Percentiles rank a stretch among this genome's conserved stretches.
phyloP scores from a whole-genome alignment of 2,797 vertebrate species.

The Dallia pectoralis region DNA sequence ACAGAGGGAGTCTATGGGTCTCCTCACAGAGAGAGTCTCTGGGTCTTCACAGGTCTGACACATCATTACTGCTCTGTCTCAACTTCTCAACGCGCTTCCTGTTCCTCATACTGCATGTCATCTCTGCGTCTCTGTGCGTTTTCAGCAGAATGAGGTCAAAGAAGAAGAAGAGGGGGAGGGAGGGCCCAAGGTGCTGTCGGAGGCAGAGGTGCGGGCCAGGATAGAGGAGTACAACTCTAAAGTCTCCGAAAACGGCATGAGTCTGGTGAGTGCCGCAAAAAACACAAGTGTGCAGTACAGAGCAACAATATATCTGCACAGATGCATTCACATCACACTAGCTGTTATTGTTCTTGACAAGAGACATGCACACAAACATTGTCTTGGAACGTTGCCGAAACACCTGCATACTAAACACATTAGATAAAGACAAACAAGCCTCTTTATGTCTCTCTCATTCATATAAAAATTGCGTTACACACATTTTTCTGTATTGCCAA shows the following conservation, averaged over 20 bases:
- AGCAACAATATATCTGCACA: not conserved
- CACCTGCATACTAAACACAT: too few species aligned
- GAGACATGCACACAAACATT: too few species aligned
- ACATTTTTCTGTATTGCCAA: too few species aligned
- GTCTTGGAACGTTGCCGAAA: too few species aligned
- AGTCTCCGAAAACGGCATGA: constrained; percentile 89
- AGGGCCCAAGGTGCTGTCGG: constrained; percentile 63
- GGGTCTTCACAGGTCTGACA: not conserved
- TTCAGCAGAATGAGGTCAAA: constrained; percentile 79
- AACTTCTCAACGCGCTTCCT: not conserved
- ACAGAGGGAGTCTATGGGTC: too few species aligned
- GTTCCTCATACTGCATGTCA: not conserved
- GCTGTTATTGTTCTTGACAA: too few species aligned
- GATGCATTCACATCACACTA: too few species aligned
- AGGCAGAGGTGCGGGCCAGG: constrained; percentile 81
- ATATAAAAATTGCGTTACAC: too few species aligned
- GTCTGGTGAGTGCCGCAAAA: constrained; percentile 76
- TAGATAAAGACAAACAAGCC: not conserved
- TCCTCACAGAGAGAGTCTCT: too few species aligned
- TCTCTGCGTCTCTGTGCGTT: constrained; percentile 39
- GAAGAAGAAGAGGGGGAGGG: constrained; percentile 75
- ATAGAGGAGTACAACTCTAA: constrained; percentile 87
- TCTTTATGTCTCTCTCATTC: not conserved
- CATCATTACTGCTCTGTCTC: not conserved
- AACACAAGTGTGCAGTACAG: not conserved